Percentiles rank a stretch among this genome's conserved stretches.
phyloP scores from a whole-genome alignment of 2,888 invertebrate species.

The Autographa gamma region DNA sequence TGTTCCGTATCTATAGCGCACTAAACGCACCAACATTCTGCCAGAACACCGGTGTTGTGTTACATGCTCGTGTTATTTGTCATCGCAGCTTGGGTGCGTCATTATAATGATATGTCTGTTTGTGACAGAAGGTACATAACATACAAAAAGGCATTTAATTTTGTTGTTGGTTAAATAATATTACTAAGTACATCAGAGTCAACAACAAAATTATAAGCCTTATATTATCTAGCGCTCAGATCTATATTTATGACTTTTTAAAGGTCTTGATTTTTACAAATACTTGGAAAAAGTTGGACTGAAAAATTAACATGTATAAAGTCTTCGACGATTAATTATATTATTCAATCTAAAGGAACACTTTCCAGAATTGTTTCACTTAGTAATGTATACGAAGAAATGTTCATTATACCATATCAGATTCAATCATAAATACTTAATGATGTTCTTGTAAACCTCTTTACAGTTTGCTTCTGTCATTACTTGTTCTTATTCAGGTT shows the following conservation, averaged over 20 bases:
- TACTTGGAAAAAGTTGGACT: too few relatives aligned
- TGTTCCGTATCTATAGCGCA: constrained; percentile 22
- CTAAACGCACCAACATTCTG: constrained; percentile 36
- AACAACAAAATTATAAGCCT: too few relatives aligned
- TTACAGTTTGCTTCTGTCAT: background rate
- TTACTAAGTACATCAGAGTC: too few relatives aligned
- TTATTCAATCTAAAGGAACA: background rate
- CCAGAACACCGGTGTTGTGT: constrained; percentile 43
- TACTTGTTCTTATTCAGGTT: constrained; percentile 28
- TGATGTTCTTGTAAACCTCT: background rate
- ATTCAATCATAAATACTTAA: background rate
- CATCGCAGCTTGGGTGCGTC: background rate
- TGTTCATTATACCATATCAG: background rate
- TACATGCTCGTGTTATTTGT: constrained; percentile 22
- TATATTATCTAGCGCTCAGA: too few relatives aligned
- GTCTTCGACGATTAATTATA: too few relatives aligned
- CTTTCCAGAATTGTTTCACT: background rate
- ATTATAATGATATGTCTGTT: background rate
- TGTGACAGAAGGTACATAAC: background rate
- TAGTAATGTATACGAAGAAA: background rate
- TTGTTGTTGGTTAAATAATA: too few relatives aligned
- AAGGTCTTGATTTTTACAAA: too few relatives aligned
- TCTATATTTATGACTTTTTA: too few relatives aligned
- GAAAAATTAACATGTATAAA: too few relatives aligned
- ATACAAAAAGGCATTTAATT: too few relatives aligned